These are phyloP conservation scores for Mirza zaza DNA, from an alignment of 2,113 vertebrate species.

Conservation along the genomic window DNA sequence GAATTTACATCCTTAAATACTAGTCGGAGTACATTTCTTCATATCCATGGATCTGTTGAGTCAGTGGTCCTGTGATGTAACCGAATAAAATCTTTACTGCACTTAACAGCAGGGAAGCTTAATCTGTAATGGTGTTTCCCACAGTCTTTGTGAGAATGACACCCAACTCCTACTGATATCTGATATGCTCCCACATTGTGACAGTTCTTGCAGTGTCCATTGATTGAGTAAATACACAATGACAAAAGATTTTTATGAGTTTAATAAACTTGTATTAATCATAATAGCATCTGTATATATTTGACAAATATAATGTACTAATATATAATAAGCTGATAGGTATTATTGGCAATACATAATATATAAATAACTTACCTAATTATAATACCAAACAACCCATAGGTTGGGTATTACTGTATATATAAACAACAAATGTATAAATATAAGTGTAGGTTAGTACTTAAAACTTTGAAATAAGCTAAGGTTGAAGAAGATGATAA, in stretches of 20 bases:
- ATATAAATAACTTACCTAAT: not conserved
- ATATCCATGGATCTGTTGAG: not conserved
- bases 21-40: not conserved
- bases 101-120: not conserved
- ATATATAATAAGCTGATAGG: not conserved
- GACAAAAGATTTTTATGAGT: not conserved
- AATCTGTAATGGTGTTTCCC: not conserved
- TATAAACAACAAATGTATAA: accelerated
- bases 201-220: not conserved
- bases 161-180: not conserved
- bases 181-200: not conserved
- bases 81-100: not conserved
- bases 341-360: not conserved
- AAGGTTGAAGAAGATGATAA: not conserved
- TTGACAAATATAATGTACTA: not conserved
- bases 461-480: not conserved
- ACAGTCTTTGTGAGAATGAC: not conserved
- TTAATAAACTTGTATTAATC: not conserved
- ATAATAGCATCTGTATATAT: not conserved
- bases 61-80: not conserved
- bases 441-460: not conserved
- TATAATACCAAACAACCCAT: not conserved
- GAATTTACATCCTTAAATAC: not conserved
- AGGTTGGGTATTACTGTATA: not conserved
- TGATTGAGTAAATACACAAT: not conserved